Conservation (phyloP, 2,888 invertebrate species). For the Endotricha flammealis region DNA sequence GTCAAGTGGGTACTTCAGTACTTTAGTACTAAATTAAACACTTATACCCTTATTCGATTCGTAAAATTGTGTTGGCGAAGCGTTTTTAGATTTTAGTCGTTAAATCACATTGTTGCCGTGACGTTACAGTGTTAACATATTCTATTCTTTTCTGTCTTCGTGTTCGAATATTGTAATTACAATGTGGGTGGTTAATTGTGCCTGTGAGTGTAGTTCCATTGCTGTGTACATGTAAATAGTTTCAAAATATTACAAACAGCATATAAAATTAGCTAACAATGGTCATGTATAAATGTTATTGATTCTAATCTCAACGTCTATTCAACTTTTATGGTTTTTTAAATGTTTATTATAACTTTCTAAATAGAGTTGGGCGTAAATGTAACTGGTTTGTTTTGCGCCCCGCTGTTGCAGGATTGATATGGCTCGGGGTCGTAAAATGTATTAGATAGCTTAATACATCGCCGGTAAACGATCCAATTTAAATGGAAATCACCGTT, state of each 20-base stretch:
- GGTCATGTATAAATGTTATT: constrained; percentile 1
- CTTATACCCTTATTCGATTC: too few relatives aligned
- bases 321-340: constrained; percentile 2
- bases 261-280: constrained; percentile 1
- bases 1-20: too few relatives aligned
- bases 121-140: too few relatives aligned
- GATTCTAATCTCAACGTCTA: constrained; percentile 1
- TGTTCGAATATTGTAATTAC: too few relatives aligned
- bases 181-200: too few relatives aligned
- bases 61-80: too few relatives aligned
- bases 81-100: too few relatives aligned
- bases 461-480: constrained; percentile 23
- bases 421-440: constrained; percentile 11
- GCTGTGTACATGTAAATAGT: too few relatives aligned
- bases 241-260: not conserved
- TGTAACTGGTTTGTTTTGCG: constrained; percentile 15
- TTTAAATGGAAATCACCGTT: constrained; percentile 35
- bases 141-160: too few relatives aligned
- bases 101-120: too few relatives aligned
- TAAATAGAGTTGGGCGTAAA: constrained; percentile 4
- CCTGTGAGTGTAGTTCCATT: too few relatives aligned
- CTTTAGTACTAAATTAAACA: too few relatives aligned
- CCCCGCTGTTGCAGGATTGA: constrained; percentile 22
- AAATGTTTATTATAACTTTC: constrained; percentile 1
- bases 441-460: constrained; percentile 16